A percentile compares a stretch with the other conserved stretches of the same genome.
These are phyloP conservation scores for Brachypalpus laphriformis DNA, from an alignment of 2,888 invertebrate genomes.

Conservation along the genomic window DNA sequence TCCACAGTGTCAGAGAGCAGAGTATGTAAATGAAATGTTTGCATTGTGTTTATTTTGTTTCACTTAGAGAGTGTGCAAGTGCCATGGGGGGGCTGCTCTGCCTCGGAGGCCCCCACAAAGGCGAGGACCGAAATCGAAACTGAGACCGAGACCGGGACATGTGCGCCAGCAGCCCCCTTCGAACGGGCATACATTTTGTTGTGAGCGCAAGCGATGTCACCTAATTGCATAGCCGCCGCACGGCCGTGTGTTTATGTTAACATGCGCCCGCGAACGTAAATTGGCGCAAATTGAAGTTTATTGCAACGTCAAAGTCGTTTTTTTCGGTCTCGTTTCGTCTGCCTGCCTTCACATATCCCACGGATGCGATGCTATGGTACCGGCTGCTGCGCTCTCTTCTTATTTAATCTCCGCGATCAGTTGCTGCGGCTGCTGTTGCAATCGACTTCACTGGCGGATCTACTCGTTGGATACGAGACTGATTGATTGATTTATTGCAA, in stretches of 20 bases:
- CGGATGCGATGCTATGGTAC: conserved; percentile 1
- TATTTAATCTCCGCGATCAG: conserved; percentile 58
- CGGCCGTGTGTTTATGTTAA: conserved; percentile 60
- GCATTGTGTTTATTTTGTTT: conserved; percentile 62
- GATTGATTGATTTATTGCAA: conserved; percentile 71
- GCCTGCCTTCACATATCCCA: conserved; percentile 25
- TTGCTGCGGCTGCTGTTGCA: conserved; percentile 17
- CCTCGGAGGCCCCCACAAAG: conserved; percentile 13
- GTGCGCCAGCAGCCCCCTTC: conserved; percentile 7
- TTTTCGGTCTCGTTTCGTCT: not conserved
- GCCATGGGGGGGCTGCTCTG: conserved; percentile 23
- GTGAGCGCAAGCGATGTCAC: conserved; percentile 66
- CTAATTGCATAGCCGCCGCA: conserved; percentile 67
- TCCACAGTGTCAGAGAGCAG: conserved; percentile 31
- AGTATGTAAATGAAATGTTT: conserved; percentile 64
- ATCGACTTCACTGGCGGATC: conserved; percentile 33
- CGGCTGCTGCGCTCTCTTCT: not conserved
- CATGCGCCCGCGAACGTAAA: conserved; percentile 69
- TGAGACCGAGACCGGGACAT: conserved; percentile 23
- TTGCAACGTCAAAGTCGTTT: conserved; percentile 60
- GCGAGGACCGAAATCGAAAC: conserved; percentile 10
- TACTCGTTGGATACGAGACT: not conserved
- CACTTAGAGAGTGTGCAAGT: conserved; percentile 56
- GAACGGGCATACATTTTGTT: conserved; percentile 42
- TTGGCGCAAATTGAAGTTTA: conserved; percentile 71